Evolutionary conservation across 2,888 invertebrate genomes (phyloP).

Genomic region (Tridacna gigas): DNA sequence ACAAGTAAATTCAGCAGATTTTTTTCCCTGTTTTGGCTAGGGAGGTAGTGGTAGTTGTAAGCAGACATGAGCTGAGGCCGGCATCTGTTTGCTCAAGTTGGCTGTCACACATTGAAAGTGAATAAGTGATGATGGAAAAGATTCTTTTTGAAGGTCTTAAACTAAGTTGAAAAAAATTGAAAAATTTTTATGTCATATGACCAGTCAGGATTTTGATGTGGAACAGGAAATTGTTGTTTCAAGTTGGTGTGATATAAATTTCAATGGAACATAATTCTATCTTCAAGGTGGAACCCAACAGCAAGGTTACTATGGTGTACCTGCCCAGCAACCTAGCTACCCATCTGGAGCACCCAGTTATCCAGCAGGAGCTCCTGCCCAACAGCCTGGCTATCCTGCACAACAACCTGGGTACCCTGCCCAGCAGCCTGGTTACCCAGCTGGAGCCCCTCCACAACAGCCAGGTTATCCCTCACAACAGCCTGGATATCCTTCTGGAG

Average conservation of each 20-base stretch:
- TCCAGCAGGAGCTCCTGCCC: conserved; percentile 46
- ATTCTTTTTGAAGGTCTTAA: no score
- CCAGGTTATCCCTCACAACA: conserved; percentile 36
- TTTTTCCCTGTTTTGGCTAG: no score
- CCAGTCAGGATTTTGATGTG: no score
- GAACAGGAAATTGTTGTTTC: no score
- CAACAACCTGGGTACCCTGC: conserved; percentile 38
- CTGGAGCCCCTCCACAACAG: conserved; percentile 49
- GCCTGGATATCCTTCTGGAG: conserved; percentile 57
- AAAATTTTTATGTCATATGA: no score
- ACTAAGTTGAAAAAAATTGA: no score
- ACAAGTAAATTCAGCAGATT: no score
- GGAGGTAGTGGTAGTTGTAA: no score
- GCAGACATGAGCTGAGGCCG: no score
- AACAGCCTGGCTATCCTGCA: conserved; percentile 37
- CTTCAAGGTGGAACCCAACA: conserved; percentile 36
- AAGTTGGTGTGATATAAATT: neutral
- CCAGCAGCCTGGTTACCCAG: conserved; percentile 54
- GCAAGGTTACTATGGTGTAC: conserved; percentile 34
- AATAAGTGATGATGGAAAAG: no score
- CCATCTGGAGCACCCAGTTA: conserved; percentile 44
- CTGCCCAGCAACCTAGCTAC: conserved; percentile 55
- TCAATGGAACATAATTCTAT: conserved; percentile 5
- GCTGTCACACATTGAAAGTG: no score
- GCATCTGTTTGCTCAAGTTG: no score